Conservation (phyloP, 2,113 vertebrate species). For the Lophura nycthemera region DNA sequence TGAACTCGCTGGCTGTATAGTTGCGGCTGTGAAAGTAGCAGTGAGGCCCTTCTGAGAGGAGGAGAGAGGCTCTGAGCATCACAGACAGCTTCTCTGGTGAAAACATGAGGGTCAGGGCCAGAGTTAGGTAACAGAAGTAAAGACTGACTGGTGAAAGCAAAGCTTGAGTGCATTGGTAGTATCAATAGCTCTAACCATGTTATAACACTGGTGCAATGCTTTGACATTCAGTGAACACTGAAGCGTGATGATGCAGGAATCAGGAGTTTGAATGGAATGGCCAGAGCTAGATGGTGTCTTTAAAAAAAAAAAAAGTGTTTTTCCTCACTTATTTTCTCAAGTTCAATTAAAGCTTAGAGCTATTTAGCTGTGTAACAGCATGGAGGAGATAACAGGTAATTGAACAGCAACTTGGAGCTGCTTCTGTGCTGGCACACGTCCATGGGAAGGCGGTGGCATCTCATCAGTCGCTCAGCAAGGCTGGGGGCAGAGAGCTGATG, state of each 20-base stretch:
- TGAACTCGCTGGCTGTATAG: neutral
- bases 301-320: neutral
- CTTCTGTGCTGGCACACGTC: neutral
- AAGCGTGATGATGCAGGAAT: neutral
- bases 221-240: neutral
- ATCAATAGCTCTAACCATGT: neutral
- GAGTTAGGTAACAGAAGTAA: neutral
- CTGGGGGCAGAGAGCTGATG: neutral
- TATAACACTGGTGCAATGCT: neutral
- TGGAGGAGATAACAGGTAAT: neutral
- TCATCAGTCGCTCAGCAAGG: rapidly evolving
- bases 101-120: neutral
- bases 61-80: neutral
- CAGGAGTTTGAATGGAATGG: neutral
- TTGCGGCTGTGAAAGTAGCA: neutral
- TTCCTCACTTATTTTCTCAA: neutral
- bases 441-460: rapidly evolving
- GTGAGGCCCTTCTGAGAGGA: neutral
- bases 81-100: neutral
- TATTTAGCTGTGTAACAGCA: neutral
- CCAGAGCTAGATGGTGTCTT: neutral
- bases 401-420: neutral
- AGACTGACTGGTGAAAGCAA: neutral
- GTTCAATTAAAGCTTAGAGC: neutral
- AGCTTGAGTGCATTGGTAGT: neutral